Evolutionary conservation across 2,797 vertebrate genomes (phyloP).

Genomic region (Ambastaia sidthimunki): DNA sequence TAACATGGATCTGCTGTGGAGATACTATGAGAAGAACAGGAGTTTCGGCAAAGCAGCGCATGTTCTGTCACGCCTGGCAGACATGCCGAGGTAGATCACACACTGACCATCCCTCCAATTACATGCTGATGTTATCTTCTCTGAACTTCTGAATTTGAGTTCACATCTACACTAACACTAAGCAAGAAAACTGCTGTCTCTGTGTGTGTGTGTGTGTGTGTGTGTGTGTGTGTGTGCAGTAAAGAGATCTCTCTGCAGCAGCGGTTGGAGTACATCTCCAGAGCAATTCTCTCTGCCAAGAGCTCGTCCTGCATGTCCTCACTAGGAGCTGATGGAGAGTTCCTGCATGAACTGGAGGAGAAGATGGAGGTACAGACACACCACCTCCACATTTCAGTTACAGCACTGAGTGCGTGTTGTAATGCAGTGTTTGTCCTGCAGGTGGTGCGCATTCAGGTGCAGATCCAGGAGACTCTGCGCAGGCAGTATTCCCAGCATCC

Average conservation of each 20-base stretch:
- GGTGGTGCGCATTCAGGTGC: conserved; percentile 96
- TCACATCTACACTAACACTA: too few species aligned
- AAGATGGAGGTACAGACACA: conserved; percentile 90
- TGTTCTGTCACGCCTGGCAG: conserved; percentile 89
- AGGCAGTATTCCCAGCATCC: conserved; percentile 90
- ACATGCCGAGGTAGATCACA: conserved; percentile 89
- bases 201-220: neutral
- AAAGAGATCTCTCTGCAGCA: conserved; percentile 95
- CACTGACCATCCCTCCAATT: neutral
- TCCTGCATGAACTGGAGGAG: conserved; percentile 96
- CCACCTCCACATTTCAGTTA: neutral
- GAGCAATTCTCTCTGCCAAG: conserved; percentile 96
- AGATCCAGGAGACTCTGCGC: conserved; percentile 93
- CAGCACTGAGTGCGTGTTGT: neutral
- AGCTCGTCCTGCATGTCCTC: conserved; percentile 91
- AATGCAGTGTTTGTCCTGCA: conserved; percentile 59
- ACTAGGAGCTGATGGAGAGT: conserved; percentile 94
- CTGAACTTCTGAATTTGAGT: neutral
- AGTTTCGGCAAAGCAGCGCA: conserved; percentile 93
- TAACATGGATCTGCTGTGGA: conserved; percentile 97
- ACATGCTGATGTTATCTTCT: neutral
- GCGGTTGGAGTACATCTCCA: conserved; percentile 93
- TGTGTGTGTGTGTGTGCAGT: conserved; percentile 70
- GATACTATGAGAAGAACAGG: conserved; percentile 95
- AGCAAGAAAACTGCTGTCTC: too few species aligned